Conservation (phyloP, 2,888 invertebrate species). For the Agrochola litura region DNA sequence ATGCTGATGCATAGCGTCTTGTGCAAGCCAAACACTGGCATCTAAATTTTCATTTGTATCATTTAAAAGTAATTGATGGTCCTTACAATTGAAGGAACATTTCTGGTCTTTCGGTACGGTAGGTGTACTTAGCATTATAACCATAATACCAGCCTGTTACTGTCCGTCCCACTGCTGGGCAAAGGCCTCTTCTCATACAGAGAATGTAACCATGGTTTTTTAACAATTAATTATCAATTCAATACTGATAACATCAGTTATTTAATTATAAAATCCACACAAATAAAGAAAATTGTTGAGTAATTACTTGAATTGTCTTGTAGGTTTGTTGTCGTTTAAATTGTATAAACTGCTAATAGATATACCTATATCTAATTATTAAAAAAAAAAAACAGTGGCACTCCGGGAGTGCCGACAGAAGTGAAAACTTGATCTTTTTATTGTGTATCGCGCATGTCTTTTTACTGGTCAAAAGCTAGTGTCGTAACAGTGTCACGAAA, state of each 20-base stretch:
- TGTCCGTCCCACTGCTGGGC: too few relatives aligned
- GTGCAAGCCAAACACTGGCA: background rate
- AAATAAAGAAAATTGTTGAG: background rate
- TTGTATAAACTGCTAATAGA: background rate
- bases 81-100: background rate
- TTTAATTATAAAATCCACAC: background rate
- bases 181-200: too few relatives aligned
- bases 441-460: too few relatives aligned
- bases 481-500: too few relatives aligned
- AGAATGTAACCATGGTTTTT: too few relatives aligned
- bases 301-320: background rate
- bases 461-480: too few relatives aligned
- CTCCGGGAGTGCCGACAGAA: too few relatives aligned
- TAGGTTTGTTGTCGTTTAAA: background rate
- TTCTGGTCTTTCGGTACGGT: background rate
- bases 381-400: too few relatives aligned
- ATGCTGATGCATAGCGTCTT: constrained; percentile 22
- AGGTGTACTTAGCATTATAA: background rate
- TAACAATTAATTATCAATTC: background rate
- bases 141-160: too few relatives aligned
- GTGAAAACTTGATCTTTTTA: too few relatives aligned
- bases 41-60: background rate
- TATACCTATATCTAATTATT: background rate
- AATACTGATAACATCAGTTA: background rate
- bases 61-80: background rate